Conservation (phyloP, 2,797 vertebrate genomes). For the Megaceryle alcyon region DNA sequence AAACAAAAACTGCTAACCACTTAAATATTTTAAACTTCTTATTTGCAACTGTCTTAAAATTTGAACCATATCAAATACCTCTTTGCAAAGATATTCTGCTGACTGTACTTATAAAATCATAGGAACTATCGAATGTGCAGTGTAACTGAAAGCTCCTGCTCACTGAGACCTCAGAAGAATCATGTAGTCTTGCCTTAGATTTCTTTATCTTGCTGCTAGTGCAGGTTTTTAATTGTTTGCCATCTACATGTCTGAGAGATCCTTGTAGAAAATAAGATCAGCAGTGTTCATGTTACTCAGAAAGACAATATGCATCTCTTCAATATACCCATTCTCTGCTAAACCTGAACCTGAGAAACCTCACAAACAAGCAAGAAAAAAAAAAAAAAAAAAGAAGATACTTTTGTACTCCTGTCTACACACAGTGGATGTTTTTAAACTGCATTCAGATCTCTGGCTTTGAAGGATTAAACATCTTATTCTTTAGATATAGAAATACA, state of each 20-base stretch:
- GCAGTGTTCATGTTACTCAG: not conserved
- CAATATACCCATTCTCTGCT: not conserved
- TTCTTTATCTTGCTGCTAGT: not conserved
- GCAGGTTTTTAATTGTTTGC: not conserved
- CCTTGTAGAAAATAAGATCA: not conserved
- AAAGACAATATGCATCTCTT: not conserved
- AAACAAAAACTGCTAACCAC: not conserved
- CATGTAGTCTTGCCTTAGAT: not conserved
- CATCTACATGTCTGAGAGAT: not conserved
- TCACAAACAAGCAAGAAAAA: not conserved
- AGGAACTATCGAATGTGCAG: not conserved
- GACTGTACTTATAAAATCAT: not conserved
- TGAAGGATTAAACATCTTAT: not conserved
- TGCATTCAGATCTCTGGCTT: not conserved
- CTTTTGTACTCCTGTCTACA: not conserved
- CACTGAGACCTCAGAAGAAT: not conserved
- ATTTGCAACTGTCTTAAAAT: not conserved
- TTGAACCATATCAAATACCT: not conserved
- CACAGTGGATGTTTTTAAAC: not conserved
- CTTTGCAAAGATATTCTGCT: not conserved
- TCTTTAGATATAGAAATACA: not conserved
- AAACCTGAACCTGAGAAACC: not conserved
- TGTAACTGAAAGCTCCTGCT: not conserved
- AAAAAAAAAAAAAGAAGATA: not conserved
- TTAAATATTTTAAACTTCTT: not conserved